phyloP scores from a whole-genome alignment of 53 echinoderm and acorn worm species.

The Temnopleurus reevesii region DNA sequence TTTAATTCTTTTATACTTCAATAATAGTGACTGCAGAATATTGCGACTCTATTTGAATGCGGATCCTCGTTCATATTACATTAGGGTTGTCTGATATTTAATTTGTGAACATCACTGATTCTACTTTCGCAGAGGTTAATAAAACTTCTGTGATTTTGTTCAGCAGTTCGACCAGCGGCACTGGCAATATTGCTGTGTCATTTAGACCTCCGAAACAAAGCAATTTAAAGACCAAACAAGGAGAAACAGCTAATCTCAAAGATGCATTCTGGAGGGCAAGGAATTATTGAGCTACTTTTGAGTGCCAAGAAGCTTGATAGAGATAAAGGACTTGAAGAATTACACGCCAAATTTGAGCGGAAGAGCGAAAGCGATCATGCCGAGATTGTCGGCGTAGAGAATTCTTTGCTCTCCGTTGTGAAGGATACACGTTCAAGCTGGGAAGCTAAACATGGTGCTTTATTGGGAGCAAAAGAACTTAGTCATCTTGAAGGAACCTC shows the following conservation, averaged over 20 bases:
- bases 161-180: no score
- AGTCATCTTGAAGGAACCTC: constrained; percentile 52
- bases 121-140: no score
- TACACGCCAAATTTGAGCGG: constrained; percentile 57
- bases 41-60: background rate
- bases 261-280: background rate
- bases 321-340: constrained; percentile 78
- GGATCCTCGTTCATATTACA: background rate
- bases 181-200: no score
- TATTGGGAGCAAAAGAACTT: constrained; percentile 81
- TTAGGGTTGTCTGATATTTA: background rate
- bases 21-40: no score
- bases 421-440: constrained; percentile 71
- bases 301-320: constrained; percentile 86
- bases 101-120: background rate
- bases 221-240: no score
- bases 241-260: no score
- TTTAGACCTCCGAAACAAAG: no score
- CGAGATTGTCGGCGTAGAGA: constrained; percentile 68
- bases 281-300: constrained; percentile 50
- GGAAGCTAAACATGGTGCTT: constrained; percentile 91
- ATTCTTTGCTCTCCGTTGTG: constrained; percentile 63
- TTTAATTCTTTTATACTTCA: no score
- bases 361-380: constrained; percentile 48
- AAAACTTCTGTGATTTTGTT: no score